A percentile compares a stretch with the other conserved stretches of the same genome.
phyloP scores from a whole-genome alignment of 2,113 vertebrate species.

The Coturnix japonica region DNA sequence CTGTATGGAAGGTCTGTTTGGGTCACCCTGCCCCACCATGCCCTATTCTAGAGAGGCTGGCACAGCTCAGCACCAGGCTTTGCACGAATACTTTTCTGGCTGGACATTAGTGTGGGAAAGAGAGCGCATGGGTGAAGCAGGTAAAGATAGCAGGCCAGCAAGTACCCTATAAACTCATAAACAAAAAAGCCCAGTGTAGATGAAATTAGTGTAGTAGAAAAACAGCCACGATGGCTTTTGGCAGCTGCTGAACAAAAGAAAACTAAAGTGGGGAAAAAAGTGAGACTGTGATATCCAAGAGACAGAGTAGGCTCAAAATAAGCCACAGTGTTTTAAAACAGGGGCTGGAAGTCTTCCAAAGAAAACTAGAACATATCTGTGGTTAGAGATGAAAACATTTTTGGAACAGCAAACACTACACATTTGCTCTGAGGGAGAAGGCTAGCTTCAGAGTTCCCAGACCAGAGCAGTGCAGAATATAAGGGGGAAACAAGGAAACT shows the following conservation, averaged over 20 bases:
- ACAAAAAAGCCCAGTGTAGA: not conserved
- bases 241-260: not conserved
- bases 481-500: not conserved
- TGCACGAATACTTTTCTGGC: not conserved
- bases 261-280: not conserved
- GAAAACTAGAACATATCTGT: not conserved
- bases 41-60: not conserved
- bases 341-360: not conserved
- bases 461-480: not conserved
- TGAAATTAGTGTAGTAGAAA: too few species aligned
- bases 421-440: not conserved
- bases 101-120: not conserved
- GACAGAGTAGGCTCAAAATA: not conserved
- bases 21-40: too few species aligned
- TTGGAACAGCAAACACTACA: not conserved
- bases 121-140: not conserved
- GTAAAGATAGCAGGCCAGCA: not conserved
- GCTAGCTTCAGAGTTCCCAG: not conserved
- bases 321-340: not conserved
- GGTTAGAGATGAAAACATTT: not conserved
- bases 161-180: not conserved
- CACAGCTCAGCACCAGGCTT: too few species aligned
- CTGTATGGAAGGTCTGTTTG: accelerated
- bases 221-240: not conserved
- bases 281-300: not conserved